Evolutionary conservation across 2,113 vertebrate genomes (phyloP), one percentile per base, ranked within the genome.

Genomic region (Abramis brama): DNA sequence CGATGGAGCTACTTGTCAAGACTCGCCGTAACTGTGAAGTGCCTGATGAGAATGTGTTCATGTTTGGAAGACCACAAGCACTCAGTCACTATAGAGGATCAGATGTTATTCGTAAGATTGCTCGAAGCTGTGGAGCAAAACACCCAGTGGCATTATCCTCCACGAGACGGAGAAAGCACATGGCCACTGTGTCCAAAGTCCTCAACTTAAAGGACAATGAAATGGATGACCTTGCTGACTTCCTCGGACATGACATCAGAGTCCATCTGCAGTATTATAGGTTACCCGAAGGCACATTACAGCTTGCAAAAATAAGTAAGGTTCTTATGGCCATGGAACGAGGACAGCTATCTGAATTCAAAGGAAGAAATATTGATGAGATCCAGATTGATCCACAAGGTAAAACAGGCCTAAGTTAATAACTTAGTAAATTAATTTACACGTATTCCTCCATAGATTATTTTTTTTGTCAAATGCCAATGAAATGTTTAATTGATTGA

Each of bases 321-420:
- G 17, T 21, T 21, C 17, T 57, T 7, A 57, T 57, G 52, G 83
- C 83, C 33, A 11, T 78, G 73, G 83, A 85, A 21, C 17, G 12
- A 47, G 68, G 27, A 66, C 59, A 39, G 27, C 25, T 88, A 3
- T 43, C 50, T 21, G 45, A 88, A n/a, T 87, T 78, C 23, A 27
- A 88, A 68, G 83, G 70, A 36, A 76, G 47, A 8, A 88, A 85
- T 73, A 57, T 85, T 1, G 83, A 88, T 21, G 87, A 88, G 43
- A 88, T 88, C 52, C n/a, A 74, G n/a, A 85, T 85, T 74, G 83
- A 88, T 85, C 68, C 78, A 50, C 39, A 75, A 36, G 83, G 83
- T 88, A 77, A 74, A 75, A 75, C 43, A 75, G 11, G 39, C 8
- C 43, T 47, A 5, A 27, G 36, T 74, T 30, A 30, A 30, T 30